A percentile compares a stretch with the other conserved stretches of the same genome.
phyloP scores from a whole-genome alignment of 2,797 vertebrate genomes.

The Spinus pinus region DNA sequence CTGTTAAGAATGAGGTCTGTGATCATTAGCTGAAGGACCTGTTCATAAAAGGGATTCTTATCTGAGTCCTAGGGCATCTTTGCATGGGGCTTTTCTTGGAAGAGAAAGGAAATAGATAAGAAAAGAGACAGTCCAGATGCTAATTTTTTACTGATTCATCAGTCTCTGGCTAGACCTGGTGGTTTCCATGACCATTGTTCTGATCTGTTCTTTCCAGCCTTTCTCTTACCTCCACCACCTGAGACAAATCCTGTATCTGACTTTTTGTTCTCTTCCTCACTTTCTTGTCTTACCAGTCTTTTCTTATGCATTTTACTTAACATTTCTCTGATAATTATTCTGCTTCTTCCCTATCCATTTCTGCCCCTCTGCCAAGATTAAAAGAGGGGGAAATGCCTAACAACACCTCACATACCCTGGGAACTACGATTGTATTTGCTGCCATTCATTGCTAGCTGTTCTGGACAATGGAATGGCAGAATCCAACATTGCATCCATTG shows the following conservation, averaged over 20 bases:
- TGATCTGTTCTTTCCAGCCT: not conserved
- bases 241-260: not conserved
- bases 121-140: not conserved
- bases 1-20: not conserved
- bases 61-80: not conserved
- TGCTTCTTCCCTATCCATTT: not conserved
- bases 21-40: constrained; percentile 23
- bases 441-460: not conserved
- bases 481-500: not conserved
- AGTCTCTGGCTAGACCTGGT: not conserved
- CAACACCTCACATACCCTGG: not conserved
- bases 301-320: not conserved
- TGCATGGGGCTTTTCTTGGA: not conserved
- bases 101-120: not conserved
- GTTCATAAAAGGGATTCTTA: not conserved
- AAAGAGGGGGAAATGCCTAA: not conserved
- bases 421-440: not conserved
- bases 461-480: not conserved
- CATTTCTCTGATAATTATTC: not conserved
- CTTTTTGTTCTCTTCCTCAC: not conserved
- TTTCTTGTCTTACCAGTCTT: not conserved
- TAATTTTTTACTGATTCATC: not conserved
- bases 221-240: not conserved
- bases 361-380: not conserved
- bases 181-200: not conserved